These are phyloP conservation scores for Nansenia antarctica DNA, from an alignment of 2,113 vertebrate species.

Conservation along the genomic window DNA sequence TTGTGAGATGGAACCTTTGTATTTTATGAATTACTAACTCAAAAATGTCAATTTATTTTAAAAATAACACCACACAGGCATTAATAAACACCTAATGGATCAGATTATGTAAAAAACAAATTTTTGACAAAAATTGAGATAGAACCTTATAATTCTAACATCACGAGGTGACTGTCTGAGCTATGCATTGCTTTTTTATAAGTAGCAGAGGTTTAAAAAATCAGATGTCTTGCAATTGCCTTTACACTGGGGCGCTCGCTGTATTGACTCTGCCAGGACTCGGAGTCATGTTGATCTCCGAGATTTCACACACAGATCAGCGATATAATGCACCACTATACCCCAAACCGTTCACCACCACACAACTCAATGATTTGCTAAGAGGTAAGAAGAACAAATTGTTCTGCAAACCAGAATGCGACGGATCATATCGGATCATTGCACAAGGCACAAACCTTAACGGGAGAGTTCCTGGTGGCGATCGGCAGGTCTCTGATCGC, in stretches of 20 bases:
- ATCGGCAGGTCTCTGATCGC: conserved; percentile 79
- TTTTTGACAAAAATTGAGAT: too few species aligned
- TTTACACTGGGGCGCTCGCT: background rate
- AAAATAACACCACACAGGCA: too few species aligned
- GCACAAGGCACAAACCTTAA: conserved; percentile 77
- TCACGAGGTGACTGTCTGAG: background rate
- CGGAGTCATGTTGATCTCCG: background rate
- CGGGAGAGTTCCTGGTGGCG: conserved; percentile 78
- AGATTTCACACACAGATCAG: background rate
- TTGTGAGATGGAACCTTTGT: too few species aligned
- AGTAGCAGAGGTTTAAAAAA: background rate
- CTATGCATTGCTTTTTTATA: too few species aligned
- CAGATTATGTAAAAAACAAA: too few species aligned
- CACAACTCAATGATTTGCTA: background rate
- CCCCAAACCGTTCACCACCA: background rate
- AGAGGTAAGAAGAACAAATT: background rate
- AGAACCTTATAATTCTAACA: too few species aligned
- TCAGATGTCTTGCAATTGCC: background rate
- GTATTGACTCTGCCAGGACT: background rate
- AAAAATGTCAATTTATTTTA: too few species aligned
- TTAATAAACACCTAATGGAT: too few species aligned
- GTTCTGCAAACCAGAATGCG: background rate
- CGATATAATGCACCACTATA: background rate
- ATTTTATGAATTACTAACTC: too few species aligned
- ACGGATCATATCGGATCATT: background rate